Evolutionary conservation across 2,113 vertebrate genomes (phyloP).

Genomic region (Colistium nudipinnis): DNA sequence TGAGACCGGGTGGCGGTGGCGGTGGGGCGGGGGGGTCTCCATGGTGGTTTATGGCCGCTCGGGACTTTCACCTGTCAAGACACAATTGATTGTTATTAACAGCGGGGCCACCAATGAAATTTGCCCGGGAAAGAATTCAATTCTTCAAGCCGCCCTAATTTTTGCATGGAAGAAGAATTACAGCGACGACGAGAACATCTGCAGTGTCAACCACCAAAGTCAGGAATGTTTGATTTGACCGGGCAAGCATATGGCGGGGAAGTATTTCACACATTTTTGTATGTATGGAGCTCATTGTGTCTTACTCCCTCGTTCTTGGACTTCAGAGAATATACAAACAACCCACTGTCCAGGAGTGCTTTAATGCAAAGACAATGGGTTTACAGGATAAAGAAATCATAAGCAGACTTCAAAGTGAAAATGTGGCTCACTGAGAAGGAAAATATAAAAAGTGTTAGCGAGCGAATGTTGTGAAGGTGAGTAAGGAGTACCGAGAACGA

Average conservation of each 20-base stretch:
- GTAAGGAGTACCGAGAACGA: slow-evolving; percentile 8
- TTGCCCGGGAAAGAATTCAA: slow-evolving; percentile 34
- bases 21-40: slow-evolving; percentile 15
- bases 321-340: slow-evolving; percentile 5
- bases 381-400: neutral
- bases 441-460: slow-evolving; percentile 27
- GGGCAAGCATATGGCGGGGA: slow-evolving; percentile 23
- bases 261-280: slow-evolving; percentile 34
- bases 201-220: slow-evolving; percentile 44
- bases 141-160: slow-evolving; percentile 46
- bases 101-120: slow-evolving; percentile 50
- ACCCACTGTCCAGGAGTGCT: no score
- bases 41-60: slow-evolving; percentile 61
- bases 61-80: slow-evolving; percentile 57
- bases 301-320: slow-evolving; percentile 4
- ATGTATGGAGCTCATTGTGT: slow-evolving; percentile 1
- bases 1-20: slow-evolving; percentile 28
- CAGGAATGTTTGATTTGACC: slow-evolving; percentile 27
- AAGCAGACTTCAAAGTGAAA: slow-evolving; percentile 3
- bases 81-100: slow-evolving; percentile 65
- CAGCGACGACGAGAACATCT: slow-evolving; percentile 20
- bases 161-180: slow-evolving; percentile 41
- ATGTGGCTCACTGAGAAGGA: slow-evolving; percentile 15
- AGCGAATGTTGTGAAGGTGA: slow-evolving; percentile 51
- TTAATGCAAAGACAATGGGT: neutral